Evolutionary conservation across 2,888 invertebrate species (phyloP).

Genomic region (Dermolepida albohirtum): DNA sequence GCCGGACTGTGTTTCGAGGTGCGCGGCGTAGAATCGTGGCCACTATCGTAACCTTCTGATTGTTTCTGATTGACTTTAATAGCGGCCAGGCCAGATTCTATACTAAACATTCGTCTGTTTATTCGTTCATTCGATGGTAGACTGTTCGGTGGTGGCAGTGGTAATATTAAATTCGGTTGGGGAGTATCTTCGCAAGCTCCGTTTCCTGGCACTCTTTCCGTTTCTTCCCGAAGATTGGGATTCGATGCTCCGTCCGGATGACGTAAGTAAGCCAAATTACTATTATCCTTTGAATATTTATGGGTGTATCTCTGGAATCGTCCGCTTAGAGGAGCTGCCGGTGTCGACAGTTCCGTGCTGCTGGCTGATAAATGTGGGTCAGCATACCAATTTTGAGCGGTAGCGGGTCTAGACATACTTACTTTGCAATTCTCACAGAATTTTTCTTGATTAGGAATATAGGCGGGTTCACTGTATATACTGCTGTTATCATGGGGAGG

Average conservation of each 20-base stretch:
- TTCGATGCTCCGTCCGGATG: constrained; percentile 95
- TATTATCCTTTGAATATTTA: constrained; percentile 69
- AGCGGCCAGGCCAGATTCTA: constrained; percentile 74
- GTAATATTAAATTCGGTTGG: constrained; percentile 63
- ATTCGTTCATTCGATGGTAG: constrained; percentile 74
- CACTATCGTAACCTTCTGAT: constrained; percentile 84
- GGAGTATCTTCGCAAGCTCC: constrained; percentile 66
- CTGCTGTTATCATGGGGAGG: constrained; percentile 77
- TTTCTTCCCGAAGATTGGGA: constrained; percentile 84
- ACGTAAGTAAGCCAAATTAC: constrained; percentile 75
- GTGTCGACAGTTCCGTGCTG: constrained; percentile 65
- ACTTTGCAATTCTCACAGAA: constrained; percentile 82
- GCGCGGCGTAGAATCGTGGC: constrained; percentile 85
- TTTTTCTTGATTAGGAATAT: constrained; percentile 75
- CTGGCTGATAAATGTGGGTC: constrained; percentile 69
- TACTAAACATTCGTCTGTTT: constrained; percentile 71
- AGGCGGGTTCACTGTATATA: constrained; percentile 89
- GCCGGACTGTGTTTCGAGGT: constrained; percentile 85
- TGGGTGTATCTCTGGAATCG: constrained; percentile 75
- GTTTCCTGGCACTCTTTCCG: constrained; percentile 72
- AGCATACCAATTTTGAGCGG: constrained; percentile 75
- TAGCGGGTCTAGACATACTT: constrained; percentile 76
- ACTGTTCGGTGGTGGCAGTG: constrained; percentile 69
- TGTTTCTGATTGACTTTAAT: constrained; percentile 68
- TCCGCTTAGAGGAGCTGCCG: constrained; percentile 56